Evolutionary conservation across 1,140 invertebrate genomes (phyloP).

Genomic region (Drosophila asahinai): DNA sequence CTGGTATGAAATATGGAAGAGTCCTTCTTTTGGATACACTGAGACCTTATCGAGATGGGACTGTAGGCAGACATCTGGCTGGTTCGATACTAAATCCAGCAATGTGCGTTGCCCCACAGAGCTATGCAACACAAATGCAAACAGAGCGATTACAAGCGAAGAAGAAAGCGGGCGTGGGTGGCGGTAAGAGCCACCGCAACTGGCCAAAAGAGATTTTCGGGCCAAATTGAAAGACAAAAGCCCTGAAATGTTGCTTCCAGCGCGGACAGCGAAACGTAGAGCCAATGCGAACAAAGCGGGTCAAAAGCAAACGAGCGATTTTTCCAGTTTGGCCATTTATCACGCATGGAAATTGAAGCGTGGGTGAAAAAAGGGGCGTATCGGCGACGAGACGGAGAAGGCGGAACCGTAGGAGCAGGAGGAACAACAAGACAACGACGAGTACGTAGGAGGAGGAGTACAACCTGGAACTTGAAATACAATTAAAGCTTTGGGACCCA

Average conservation of each 20-base stretch:
- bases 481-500: conserved; percentile 72
- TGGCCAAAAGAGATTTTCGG: conserved; percentile 35
- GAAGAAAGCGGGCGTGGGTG: not conserved
- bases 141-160: conserved; percentile 27
- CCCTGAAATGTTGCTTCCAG: conserved; percentile 43
- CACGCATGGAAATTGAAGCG: conserved; percentile 57
- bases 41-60: not conserved
- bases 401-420: not conserved
- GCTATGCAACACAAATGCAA: conserved; percentile 52
- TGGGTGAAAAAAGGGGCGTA: not conserved
- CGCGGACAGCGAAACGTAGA: conserved; percentile 26
- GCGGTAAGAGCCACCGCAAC: conserved; percentile 11
- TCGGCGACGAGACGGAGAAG: not conserved
- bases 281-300: conserved; percentile 29
- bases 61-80: conserved; percentile 12
- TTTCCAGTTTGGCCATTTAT: conserved; percentile 57
- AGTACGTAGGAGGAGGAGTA: not conserved
- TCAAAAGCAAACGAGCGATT: conserved; percentile 29
- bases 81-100: conserved; percentile 14
- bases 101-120: conserved; percentile 31
- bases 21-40: not conserved
- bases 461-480: conserved; percentile 65
- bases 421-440: not conserved
- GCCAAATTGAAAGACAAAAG: conserved; percentile 67
- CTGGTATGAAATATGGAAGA: not conserved